These are phyloP conservation scores for Fregetta grallaria DNA, from an alignment of 2,113 vertebrate genomes.

Conservation along the genomic window DNA sequence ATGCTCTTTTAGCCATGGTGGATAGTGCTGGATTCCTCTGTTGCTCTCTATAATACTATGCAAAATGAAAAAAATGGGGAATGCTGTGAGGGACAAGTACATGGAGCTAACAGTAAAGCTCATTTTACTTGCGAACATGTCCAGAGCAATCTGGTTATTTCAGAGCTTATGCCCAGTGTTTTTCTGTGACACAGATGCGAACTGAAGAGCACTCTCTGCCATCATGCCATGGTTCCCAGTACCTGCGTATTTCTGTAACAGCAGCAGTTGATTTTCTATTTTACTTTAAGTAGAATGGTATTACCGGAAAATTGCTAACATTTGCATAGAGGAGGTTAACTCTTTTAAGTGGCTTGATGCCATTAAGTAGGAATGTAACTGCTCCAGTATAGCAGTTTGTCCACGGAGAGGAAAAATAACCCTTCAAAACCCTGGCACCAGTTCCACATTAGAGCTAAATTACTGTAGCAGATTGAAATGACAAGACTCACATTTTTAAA, in stretches of 20 bases:
- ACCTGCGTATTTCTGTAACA: not conserved
- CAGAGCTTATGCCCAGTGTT: not conserved
- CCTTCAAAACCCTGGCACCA: conserved; percentile 18
- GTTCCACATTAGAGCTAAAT: not conserved
- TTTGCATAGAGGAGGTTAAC: not conserved
- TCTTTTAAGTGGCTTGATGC: conserved; percentile 38
- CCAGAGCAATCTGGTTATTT: not conserved
- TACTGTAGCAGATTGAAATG: conserved; percentile 40
- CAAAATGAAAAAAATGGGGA: not conserved
- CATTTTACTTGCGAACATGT: not conserved
- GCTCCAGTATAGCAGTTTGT: conserved; percentile 5
- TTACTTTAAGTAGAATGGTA: not conserved
- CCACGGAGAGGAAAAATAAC: conserved; percentile 21
- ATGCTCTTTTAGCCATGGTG: not conserved
- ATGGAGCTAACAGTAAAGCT: not conserved
- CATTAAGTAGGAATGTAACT: conserved; percentile 3
- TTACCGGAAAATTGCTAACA: conserved; percentile 27
- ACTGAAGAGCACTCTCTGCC: not conserved
- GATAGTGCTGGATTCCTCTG: not conserved
- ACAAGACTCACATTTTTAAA: conserved; percentile 3
- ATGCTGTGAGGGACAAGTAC: not conserved
- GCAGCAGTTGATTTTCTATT: not conserved
- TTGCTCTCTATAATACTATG: not conserved
- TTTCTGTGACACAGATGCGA: not conserved
- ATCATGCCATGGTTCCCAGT: not conserved